Evolutionary conservation across 2,888 invertebrate genomes (phyloP).

Genomic region (Trichacis sp.): DNA sequence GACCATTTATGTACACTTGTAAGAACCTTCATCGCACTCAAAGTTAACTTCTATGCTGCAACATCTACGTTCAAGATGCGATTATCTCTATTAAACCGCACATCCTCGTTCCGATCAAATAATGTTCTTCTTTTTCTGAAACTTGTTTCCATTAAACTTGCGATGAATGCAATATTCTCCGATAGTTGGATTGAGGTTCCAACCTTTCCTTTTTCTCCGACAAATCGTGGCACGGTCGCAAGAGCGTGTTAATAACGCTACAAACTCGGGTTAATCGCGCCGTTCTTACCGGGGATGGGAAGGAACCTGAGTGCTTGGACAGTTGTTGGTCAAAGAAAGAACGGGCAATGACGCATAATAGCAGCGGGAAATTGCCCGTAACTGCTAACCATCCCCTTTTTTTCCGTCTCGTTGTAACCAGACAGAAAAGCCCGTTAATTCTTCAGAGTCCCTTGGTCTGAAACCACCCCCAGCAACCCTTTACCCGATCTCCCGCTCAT

Average conservation of each 20-base stretch:
- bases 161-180: constrained; percentile 10
- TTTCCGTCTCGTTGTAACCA: constrained; percentile 41
- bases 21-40: constrained; percentile 28
- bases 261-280: constrained; percentile 54
- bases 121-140: constrained; percentile 35
- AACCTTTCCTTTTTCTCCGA: no score
- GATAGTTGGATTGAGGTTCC: no score
- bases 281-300: constrained; percentile 48
- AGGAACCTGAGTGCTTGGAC: neutral
- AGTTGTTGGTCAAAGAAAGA: constrained; percentile 48
- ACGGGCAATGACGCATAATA: constrained; percentile 60
- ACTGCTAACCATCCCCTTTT: constrained; percentile 51
- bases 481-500: constrained; percentile 48
- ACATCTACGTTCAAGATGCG: constrained; percentile 57
- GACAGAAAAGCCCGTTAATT: constrained; percentile 51
- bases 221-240: constrained; percentile 34
- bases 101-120: constrained; percentile 44
- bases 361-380: constrained; percentile 56
- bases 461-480: constrained; percentile 46
- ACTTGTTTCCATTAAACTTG: constrained; percentile 16
- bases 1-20: no score
- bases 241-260: constrained; percentile 50
- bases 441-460: constrained; percentile 26
- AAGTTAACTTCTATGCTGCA: constrained; percentile 38
- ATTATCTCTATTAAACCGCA: constrained; percentile 60